These are phyloP conservation scores for Phrynocephalus forsythii DNA, from an alignment of 2,797 vertebrate genomes.

Conservation along the genomic window DNA sequence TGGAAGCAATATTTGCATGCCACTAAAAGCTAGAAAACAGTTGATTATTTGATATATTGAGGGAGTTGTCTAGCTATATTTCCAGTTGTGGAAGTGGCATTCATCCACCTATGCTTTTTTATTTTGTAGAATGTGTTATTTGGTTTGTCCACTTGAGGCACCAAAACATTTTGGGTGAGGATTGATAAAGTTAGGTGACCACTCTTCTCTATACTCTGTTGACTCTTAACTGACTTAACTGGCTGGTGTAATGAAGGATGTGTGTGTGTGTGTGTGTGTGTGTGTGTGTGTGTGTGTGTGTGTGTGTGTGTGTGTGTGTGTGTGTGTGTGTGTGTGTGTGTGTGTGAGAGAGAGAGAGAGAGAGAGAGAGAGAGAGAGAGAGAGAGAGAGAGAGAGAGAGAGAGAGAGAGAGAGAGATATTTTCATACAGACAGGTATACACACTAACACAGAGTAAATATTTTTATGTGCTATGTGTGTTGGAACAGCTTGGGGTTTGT, in stretches of 20 bases:
- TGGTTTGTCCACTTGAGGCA: neutral
- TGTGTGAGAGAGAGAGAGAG: too few relatives aligned
- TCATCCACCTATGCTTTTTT: neutral
- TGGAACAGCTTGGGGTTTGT: neutral
- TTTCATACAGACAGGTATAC: neutral
- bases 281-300: neutral
- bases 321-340: neutral
- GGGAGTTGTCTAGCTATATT: neutral
- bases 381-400: neutral
- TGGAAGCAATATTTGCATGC: neutral
- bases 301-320: neutral
- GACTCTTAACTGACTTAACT: conserved; percentile 43
- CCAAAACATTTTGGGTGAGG: neutral
- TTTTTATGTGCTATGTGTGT: conserved; percentile 30
- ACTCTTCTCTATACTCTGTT: conserved; percentile 41
- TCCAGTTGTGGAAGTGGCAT: conserved; percentile 13
- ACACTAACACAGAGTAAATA: neutral
- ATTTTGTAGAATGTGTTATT: neutral
- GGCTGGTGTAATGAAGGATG: conserved; percentile 1
- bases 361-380: too few relatives aligned
- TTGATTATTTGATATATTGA: neutral
- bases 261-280: neutral
- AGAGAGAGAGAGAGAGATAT: neutral
- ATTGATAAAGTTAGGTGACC: conserved; percentile 49
- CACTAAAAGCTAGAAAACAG: neutral